Evolutionary conservation across 53 echinoderm and acorn worm genomes (phyloP), one percentile per base, ranked within the genome.

Genomic region (Mesocentrotus franciscanus): DNA sequence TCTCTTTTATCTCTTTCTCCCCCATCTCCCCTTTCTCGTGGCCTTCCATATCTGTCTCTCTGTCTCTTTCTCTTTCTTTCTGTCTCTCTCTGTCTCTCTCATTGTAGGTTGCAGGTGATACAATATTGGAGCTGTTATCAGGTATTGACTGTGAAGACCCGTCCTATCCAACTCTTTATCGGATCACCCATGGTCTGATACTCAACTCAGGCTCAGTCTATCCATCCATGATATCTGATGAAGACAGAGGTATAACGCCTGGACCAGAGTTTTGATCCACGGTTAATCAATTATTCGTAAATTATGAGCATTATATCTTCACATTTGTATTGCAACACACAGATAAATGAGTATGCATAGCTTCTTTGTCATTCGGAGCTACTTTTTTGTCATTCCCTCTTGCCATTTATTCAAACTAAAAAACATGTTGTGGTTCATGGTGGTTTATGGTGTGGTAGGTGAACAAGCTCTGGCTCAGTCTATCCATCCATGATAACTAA

Each of bases 151-250:
- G 6, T 56, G 34, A 24, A 27, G 92, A 92, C 76, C 75, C 75
- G 7, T 72, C 72, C 92, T 92, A 55, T 70, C 75, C 92, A 39
- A 11, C 72, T 49, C 92, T 92, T 26, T 92, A 92, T 70, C 92
- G 92, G 18, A 74, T 92, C 8, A 76, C 92, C 49, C 92, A 92
- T 34, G 92, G 92, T 27, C 4, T 92, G 49, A 15, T 92, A 27
- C 26, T 71, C 24, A 92, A 92, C 92, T 39, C 92, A 9, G 92
- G 72, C 8, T 55, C 92, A 14, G 56, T 92, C 56, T 92, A 68
- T 35, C 92, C 92, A 22, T 74, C 92, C 26, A 92, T 92, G 92
- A 92, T 92, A 55, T 66, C 92, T 15, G 92, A 92, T 75, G 92
- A 92, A 20, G 92, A 74, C 55, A 92, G 92, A 56, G 92, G 29